A percentile compares a stretch with the other conserved stretches of the same genome.
Evolutionary conservation across 2,797 vertebrate genomes (phyloP).

Genomic region (Onychomys leucogaster): DNA sequence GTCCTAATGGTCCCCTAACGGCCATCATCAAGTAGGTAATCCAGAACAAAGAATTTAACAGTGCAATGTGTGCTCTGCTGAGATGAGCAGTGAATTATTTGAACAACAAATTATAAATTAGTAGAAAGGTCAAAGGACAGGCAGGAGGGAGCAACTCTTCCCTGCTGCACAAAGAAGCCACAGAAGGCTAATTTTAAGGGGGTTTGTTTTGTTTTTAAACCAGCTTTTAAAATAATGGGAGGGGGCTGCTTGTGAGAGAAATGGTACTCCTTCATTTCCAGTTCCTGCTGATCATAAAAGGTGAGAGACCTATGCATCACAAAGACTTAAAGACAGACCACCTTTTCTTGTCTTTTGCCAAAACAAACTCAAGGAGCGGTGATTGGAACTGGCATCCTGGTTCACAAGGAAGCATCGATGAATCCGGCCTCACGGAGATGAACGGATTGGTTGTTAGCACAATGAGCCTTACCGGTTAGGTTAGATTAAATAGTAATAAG

Average conservation of each 20-base stretch:
- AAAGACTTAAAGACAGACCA: conserved; percentile 61
- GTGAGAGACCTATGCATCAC: conserved; percentile 62
- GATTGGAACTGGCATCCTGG: conserved; percentile 68
- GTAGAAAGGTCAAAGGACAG: conserved; percentile 36
- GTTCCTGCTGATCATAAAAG: conserved; percentile 66
- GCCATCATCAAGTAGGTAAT: conserved; percentile 28
- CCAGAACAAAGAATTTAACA: conserved; percentile 21
- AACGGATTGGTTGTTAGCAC: conserved; percentile 64
- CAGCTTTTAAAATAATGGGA: not conserved
- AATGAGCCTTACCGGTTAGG: conserved; percentile 59
- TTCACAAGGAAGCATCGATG: conserved; percentile 74
- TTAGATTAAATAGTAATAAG: conserved; percentile 72
- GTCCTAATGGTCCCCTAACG: not conserved
- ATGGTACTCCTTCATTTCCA: conserved; percentile 34
- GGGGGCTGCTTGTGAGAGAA: not conserved
- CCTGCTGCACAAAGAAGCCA: conserved; percentile 6
- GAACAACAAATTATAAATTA: conserved; percentile 60
- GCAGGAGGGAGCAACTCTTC: not conserved
- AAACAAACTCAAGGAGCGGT: conserved; percentile 78
- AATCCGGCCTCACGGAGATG: conserved; percentile 25
- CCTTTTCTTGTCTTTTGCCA: conserved; percentile 81
- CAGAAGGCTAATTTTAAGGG: not conserved
- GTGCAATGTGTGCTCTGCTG: not conserved
- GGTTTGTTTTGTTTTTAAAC: not conserved
- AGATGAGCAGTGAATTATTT: conserved; percentile 44